A percentile compares a stretch with the other conserved stretches of the same genome.
Evolutionary conservation across 2,888 invertebrate genomes (phyloP).

Genomic region (Drosophila bunnanda): DNA sequence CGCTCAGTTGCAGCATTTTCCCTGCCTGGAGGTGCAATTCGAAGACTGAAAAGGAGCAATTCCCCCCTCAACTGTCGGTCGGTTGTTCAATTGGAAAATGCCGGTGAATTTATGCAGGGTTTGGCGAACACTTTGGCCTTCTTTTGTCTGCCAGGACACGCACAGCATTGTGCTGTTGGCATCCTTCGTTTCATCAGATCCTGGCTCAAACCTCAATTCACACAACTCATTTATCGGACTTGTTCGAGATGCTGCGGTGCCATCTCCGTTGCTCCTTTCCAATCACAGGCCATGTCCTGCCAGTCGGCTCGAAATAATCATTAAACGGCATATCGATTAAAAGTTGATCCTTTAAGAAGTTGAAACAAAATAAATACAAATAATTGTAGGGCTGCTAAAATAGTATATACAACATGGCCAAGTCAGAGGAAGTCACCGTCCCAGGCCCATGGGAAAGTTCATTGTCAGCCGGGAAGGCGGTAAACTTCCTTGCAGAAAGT

Average conservation of each 20-base stretch:
- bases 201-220: slow-evolving; percentile 12
- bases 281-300: slow-evolving; percentile 28
- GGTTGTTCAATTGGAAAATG: slow-evolving; percentile 67
- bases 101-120: slow-evolving; percentile 65
- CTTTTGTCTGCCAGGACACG: slow-evolving; percentile 7
- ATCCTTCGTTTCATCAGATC: slow-evolving; percentile 10
- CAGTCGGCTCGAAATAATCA: not conserved
- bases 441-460: not conserved
- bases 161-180: slow-evolving; percentile 10
- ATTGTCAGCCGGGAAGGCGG: not conserved
- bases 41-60: not conserved
- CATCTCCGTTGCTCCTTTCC: slow-evolving; percentile 28
- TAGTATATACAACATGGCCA: not conserved
- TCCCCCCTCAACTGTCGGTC: not conserved
- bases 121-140: slow-evolving; percentile 55
- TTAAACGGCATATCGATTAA: not conserved
- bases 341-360: not conserved
- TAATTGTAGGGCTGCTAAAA: not conserved
- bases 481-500: slow-evolving; percentile 11
- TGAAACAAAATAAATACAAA: not conserved
- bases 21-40: slow-evolving; percentile 4
- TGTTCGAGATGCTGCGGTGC: slow-evolving; percentile 36
- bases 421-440: not conserved
- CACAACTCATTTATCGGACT: slow-evolving; percentile 59
- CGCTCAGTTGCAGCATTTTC: slow-evolving; percentile 6